Base-by-base conservation (phyloP, 1,140 invertebrate genomes). In the Holcopasites calliopsidis region DNA sequence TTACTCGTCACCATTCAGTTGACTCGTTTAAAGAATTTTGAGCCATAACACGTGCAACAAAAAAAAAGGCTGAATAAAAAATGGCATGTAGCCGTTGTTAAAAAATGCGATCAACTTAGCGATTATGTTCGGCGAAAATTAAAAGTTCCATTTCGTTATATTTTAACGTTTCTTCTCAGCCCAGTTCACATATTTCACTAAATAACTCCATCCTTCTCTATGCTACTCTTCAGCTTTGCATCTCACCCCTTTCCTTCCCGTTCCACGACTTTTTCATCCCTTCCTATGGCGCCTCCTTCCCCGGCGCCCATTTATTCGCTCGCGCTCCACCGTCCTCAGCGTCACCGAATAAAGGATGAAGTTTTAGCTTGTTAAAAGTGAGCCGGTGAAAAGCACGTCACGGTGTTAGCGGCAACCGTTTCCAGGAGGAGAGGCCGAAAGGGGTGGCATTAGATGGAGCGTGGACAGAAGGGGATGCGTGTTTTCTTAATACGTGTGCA, bases 351-450 rank as follows among this genome's bases (percentile, higher is more conserved):
- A 82, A 82, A 77, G 72, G 54, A 49, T 71, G 73, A 86, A 83
- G 75, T 88, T 87, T 82, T 33, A 82, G 54, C 81, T 85, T 84
- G 80, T 88, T 85, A 82, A 82, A 77, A 80, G 69, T 58, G 42
- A 64, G n/a, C 69, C 58, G 38, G 60, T 75, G 68, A 86, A 87
- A 85, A 85, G 60, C 68, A 70, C 49, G 73, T 52, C 55, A 73
- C 74, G 77, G 78, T 78, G 75, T 80, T 73, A 16, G 38, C 35
- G 35, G 33, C 16, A 6, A 33, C 18, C 47, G 40, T 54, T 40
- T 44, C 26, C 5, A 16, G 11, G 21, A 33, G 1, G 26, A 64
- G 21, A n/a, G 26, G 13, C 4, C 42, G 44, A 64, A 44, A 42
- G 38, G 50, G 21, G 31, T 44, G 13, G 21, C 8, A 2, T n/a